These are phyloP conservation scores for Drosophila setifemur DNA, from an alignment of 1,140 invertebrate species.

Conservation along the genomic window DNA sequence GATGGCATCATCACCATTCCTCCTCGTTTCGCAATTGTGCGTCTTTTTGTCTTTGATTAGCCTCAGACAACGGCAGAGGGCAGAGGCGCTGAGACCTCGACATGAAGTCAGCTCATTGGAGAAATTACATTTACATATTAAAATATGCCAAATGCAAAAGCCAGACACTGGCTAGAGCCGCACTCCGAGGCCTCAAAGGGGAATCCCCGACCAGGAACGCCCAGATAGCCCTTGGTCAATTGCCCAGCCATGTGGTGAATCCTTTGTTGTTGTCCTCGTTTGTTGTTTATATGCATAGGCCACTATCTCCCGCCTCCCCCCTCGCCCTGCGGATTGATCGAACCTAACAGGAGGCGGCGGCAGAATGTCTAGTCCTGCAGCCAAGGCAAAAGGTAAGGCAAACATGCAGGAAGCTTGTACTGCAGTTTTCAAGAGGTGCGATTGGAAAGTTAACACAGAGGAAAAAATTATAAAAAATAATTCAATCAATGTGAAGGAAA, in stretches of 20 bases:
- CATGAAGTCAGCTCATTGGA: slow-evolving; percentile 70
- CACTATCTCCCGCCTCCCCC: slow-evolving; percentile 5
- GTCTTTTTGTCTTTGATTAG: slow-evolving; percentile 74
- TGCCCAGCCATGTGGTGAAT: slow-evolving; percentile 56
- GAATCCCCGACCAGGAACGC: slow-evolving; percentile 5
- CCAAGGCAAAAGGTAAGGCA: slow-evolving; percentile 38
- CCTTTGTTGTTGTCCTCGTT: slow-evolving; percentile 55
- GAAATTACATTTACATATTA: slow-evolving; percentile 81
- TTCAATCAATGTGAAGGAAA: not conserved
- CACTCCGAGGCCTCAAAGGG: not conserved
- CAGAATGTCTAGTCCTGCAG: slow-evolving; percentile 64
- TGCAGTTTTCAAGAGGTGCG: slow-evolving; percentile 6
- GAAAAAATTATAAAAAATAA: not conserved
- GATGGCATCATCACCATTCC: slow-evolving; percentile 13
- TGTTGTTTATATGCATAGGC: slow-evolving; percentile 58
- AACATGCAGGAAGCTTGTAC: slow-evolving; percentile 7
- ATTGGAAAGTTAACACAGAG: slow-evolving; percentile 5
- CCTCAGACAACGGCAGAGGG: slow-evolving; percentile 42
- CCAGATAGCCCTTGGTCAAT: slow-evolving; percentile 54
- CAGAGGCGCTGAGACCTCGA: slow-evolving; percentile 7
- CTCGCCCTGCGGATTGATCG: slow-evolving; percentile 6
- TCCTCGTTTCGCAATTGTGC: slow-evolving; percentile 13
- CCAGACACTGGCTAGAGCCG: slow-evolving; percentile 22
- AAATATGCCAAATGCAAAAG: slow-evolving; percentile 71
- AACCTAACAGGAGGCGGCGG: slow-evolving; percentile 38